Conservation (phyloP, 2,888 invertebrate species). For the Furcula furcula region DNA sequence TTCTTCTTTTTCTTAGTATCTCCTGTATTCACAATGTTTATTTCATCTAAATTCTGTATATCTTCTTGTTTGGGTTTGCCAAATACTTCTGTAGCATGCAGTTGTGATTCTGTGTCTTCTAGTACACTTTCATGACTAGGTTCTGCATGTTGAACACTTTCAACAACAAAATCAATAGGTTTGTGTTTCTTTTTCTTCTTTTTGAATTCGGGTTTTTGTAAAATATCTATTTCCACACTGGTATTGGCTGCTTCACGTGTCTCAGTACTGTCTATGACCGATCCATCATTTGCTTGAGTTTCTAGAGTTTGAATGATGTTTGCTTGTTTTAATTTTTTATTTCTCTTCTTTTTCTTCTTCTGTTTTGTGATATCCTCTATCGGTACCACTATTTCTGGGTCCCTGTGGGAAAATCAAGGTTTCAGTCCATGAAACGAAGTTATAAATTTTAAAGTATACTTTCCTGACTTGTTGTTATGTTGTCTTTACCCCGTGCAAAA, state of each 20-base stretch:
- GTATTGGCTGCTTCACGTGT: slow-evolving; percentile 5
- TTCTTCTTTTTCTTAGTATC: slow-evolving; percentile 31
- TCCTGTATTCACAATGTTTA: slow-evolving; percentile 5
- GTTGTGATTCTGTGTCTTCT: slow-evolving; percentile 4
- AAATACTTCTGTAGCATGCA: too few species aligned
- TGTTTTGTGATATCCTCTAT: slow-evolving; percentile 56
- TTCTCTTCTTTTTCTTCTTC: slow-evolving; percentile 62
- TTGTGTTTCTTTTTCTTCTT: slow-evolving; percentile 46
- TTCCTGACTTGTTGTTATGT: too few species aligned
- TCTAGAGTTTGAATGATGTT: slow-evolving; percentile 2
- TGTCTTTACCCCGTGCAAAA: too few species aligned
- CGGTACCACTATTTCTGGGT: slow-evolving; percentile 59
- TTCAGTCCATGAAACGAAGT: too few species aligned
- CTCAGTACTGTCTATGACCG: slow-evolving; percentile 1
- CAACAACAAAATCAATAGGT: slow-evolving; percentile 38
- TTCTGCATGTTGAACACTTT: slow-evolving; percentile 34
- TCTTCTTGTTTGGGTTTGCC: slow-evolving; percentile 29
- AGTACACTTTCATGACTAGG: slow-evolving; percentile 38
- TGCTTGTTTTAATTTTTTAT: slow-evolving; percentile 15
- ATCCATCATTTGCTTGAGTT: slow-evolving; percentile 2
- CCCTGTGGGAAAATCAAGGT: slow-evolving; percentile 51
- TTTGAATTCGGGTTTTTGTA: slow-evolving; percentile 2
- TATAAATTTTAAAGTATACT: too few species aligned
- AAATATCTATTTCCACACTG: slow-evolving; percentile 1
- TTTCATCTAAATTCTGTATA: slow-evolving; percentile 26